Percentiles rank a stretch among this genome's conserved stretches.
phyloP scores from a whole-genome alignment of 2,797 vertebrate species.

The Ataeniobius toweri region DNA sequence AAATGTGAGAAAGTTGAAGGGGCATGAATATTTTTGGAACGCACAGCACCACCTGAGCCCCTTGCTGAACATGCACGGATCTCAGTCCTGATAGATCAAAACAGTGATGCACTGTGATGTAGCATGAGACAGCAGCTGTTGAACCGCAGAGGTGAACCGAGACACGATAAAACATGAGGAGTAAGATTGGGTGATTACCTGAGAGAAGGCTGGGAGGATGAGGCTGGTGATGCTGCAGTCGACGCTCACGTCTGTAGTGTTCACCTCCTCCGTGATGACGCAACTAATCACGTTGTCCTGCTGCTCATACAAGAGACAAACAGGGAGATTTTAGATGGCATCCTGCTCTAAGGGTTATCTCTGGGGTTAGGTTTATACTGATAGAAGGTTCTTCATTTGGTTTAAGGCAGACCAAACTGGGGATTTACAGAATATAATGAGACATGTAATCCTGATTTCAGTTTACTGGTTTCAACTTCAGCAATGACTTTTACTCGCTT shows the following conservation, averaged over 20 bases:
- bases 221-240: slow-evolving; percentile 87
- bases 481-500: neutral
- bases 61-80: neutral
- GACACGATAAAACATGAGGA: neutral
- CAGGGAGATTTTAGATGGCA: neutral
- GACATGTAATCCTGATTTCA: neutral
- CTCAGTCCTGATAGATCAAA: neutral
- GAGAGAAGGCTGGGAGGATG: slow-evolving; percentile 83
- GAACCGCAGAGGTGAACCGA: neutral
- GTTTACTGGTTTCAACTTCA: neutral
- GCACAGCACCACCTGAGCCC: neutral
- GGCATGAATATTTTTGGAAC: neutral
- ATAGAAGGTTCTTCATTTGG: neutral
- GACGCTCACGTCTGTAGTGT: slow-evolving; percentile 72
- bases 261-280: slow-evolving; percentile 81
- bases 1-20: neutral
- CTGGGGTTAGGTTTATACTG: neutral
- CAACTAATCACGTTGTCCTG: slow-evolving; percentile 87
- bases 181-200: slow-evolving; percentile 71
- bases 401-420: neutral
- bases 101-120: neutral
- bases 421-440: neutral
- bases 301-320: slow-evolving; percentile 68
- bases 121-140: neutral
- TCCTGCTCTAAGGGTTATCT: neutral